Evolutionary conservation across 2,888 invertebrate species (phyloP).

Genomic region (Hyppa rectilinea): DNA sequence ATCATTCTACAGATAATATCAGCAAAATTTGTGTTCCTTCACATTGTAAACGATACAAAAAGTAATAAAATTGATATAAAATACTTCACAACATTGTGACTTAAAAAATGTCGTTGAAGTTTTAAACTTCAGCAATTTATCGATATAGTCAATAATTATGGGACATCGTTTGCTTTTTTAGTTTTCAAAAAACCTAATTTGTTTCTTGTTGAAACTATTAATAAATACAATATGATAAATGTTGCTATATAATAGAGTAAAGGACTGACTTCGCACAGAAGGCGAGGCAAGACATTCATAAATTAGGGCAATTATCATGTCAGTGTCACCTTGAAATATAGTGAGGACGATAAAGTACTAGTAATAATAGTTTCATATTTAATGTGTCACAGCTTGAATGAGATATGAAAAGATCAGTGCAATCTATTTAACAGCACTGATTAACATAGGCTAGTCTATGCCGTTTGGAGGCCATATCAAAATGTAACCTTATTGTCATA

Average conservation of each 20-base stretch:
- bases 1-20: conserved; percentile 68
- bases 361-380: conserved; percentile 28
- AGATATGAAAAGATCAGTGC: conserved; percentile 33
- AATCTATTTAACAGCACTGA: conserved; percentile 10
- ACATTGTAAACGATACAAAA: conserved; percentile 37
- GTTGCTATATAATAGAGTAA: conserved; percentile 71
- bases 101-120: not conserved
- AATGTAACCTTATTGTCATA: conserved; percentile 4
- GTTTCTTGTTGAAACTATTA: conserved; percentile 39
- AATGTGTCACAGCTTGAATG: conserved; percentile 37
- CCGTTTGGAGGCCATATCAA: conserved; percentile 12
- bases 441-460: conserved; percentile 10
- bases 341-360: conserved; percentile 62
- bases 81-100: conserved; percentile 13
- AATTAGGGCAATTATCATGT: conserved; percentile 81
- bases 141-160: conserved; percentile 17
- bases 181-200: conserved; percentile 16
- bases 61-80: conserved; percentile 31
- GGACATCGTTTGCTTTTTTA: not conserved
- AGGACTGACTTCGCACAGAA: conserved; percentile 72
- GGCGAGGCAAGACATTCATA: conserved; percentile 77
- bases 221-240: conserved; percentile 50
- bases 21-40: conserved; percentile 55
- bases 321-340: conserved; percentile 78
- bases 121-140: conserved; percentile 18